Evolutionary conservation across 2,888 invertebrate species (phyloP).

Genomic region (Sinotaia quadrata): DNA sequence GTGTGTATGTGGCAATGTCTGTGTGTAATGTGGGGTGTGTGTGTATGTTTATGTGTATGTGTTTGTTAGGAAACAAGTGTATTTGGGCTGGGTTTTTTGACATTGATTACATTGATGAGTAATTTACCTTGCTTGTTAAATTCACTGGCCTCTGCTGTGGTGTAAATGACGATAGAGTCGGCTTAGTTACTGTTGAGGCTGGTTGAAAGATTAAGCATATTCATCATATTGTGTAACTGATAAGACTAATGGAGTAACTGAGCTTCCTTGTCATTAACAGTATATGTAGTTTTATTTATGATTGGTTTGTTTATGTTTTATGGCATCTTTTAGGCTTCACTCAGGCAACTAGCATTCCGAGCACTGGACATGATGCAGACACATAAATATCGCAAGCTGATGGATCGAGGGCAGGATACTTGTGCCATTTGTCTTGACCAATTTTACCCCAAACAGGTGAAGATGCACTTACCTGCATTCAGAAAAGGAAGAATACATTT

Average conservation of each 20-base stretch:
- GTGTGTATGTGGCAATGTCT: background rate
- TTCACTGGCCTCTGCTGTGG: too few species aligned
- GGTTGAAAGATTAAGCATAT: too few species aligned
- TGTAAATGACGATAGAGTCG: too few species aligned
- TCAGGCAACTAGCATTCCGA: slow-evolving; percentile 59
- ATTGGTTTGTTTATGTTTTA: background rate
- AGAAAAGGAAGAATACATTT: too few species aligned
- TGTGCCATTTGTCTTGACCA: slow-evolving; percentile 74
- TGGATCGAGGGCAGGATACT: slow-evolving; percentile 58
- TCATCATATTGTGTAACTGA: too few species aligned
- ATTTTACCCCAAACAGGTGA: slow-evolving; percentile 72
- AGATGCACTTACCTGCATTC: too few species aligned
- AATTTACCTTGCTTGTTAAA: too few species aligned
- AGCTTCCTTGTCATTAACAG: too few species aligned
- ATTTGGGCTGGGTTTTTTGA: background rate
- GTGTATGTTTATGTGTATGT: background rate
- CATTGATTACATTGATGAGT: too few species aligned
- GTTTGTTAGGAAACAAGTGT: background rate
- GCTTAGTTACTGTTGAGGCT: too few species aligned
- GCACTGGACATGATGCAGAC: slow-evolving; percentile 65
- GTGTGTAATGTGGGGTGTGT: background rate
- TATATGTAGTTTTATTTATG: too few species aligned
- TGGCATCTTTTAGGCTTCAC: slow-evolving; percentile 44
- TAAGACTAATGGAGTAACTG: too few species aligned
- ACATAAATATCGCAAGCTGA: slow-evolving; percentile 49